A percentile compares a stretch with the other conserved stretches of the same genome.
phyloP scores from a whole-genome alignment of 2,888 invertebrate species.

The Cheilosia soror region DNA sequence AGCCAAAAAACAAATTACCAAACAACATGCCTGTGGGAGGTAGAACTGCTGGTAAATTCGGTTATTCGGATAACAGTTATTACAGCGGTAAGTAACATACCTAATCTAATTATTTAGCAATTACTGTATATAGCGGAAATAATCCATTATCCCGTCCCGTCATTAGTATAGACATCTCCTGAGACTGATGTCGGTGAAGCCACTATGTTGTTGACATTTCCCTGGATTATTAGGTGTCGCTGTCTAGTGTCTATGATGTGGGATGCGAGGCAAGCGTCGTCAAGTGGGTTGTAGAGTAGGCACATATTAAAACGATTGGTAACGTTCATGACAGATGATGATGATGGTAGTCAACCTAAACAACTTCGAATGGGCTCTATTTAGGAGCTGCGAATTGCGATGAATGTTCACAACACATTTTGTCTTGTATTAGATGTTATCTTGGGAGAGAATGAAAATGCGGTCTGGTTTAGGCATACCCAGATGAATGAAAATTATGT shows the following conservation, averaged over 20 bases:
- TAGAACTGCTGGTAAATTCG: slow-evolving; percentile 91
- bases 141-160: slow-evolving; percentile 20
- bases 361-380: slow-evolving; percentile 10
- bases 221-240: slow-evolving; percentile 7
- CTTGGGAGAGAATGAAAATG: not conserved
- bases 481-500: not conserved
- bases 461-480: not conserved
- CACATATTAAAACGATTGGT: slow-evolving; percentile 17
- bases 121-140: slow-evolving; percentile 35
- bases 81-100: slow-evolving; percentile 87
- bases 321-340: slow-evolving; percentile 15
- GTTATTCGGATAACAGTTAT: slow-evolving; percentile 89
- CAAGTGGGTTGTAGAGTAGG: slow-evolving; percentile 23
- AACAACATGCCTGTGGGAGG: slow-evolving; percentile 86
- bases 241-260: not conserved
- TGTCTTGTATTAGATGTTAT: not conserved
- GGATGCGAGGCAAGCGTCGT: not conserved
- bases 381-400: not conserved
- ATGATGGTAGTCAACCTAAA: slow-evolving; percentile 10
- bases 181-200: not conserved
- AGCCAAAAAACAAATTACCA: slow-evolving; percentile 15
- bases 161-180: not conserved
- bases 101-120: slow-evolving; percentile 53
- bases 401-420: slow-evolving; percentile 7
- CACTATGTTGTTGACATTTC: slow-evolving; percentile 26